Conservation (phyloP, 2,888 invertebrate species). For the Alsophila aescularia region DNA sequence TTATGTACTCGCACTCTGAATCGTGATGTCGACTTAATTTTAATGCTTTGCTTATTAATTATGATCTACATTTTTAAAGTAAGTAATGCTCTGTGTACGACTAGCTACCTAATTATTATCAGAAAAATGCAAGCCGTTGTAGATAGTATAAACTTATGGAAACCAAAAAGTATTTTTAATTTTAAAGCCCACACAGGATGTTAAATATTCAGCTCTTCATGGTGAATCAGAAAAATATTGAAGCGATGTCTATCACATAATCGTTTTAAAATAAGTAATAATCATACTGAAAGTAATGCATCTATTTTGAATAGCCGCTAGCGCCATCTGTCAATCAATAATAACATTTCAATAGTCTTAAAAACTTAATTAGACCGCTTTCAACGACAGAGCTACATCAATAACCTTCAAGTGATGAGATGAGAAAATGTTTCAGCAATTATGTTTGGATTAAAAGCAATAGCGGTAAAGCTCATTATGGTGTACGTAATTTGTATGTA, state of each 20-base stretch:
- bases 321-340: slow-evolving; percentile 82
- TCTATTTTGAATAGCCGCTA: slow-evolving; percentile 77
- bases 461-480: slow-evolving; percentile 48
- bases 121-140: no score
- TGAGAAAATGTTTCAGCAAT: slow-evolving; percentile 28
- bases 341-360: slow-evolving; percentile 75
- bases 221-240: slow-evolving; percentile 25
- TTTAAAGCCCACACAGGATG: slow-evolving; percentile 46
- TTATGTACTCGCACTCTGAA: slow-evolving; percentile 46
- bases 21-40: slow-evolving; percentile 60
- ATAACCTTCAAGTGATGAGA: slow-evolving; percentile 45
- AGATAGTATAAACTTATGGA: no score
- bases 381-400: slow-evolving; percentile 71
- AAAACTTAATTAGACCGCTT: slow-evolving; percentile 82
- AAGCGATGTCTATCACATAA: slow-evolving; percentile 37
- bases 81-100: no score
- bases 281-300: slow-evolving; percentile 62
- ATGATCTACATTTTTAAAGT: not conserved
- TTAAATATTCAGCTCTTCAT: slow-evolving; percentile 34
- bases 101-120: no score
- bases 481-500: slow-evolving; percentile 16
- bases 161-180: not conserved
- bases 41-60: slow-evolving; percentile 51
- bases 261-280: slow-evolving; percentile 43
- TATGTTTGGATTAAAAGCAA: slow-evolving; percentile 21